Conservation (phyloP, 2,113 vertebrate species). For the Campylomormyrus tamandua region DNA sequence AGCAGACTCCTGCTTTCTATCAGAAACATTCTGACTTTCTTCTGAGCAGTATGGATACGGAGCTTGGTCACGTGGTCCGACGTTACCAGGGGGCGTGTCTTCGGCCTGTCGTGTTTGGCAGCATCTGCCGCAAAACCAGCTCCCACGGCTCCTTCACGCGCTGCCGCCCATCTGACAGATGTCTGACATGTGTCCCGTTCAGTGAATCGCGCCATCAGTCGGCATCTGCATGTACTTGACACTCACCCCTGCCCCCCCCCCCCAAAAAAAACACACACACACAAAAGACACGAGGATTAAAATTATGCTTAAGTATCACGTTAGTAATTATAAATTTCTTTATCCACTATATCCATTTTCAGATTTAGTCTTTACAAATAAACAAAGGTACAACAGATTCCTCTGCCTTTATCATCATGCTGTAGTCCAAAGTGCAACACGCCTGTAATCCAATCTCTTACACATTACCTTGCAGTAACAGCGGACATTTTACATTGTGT, state of each 20-base stretch:
- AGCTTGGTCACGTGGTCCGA: not conserved
- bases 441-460: not conserved
- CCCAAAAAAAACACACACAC: not conserved
- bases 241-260: not conserved
- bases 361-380: not conserved
- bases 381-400: not conserved
- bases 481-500: not conserved
- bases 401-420: not conserved
- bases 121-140: not conserved
- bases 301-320: not conserved
- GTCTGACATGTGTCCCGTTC: not conserved
- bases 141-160: not conserved
- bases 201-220: not conserved
- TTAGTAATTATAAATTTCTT: not conserved
- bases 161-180: not conserved
- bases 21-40: not conserved
- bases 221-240: not conserved
- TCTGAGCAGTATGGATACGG: not conserved
- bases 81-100: not conserved
- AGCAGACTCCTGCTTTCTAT: not conserved
- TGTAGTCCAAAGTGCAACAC: not conserved
- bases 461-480: not conserved
- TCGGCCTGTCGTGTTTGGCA: not conserved
- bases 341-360: not conserved
- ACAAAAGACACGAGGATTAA: not conserved